phyloP scores from a whole-genome alignment of 1,140 invertebrate species.

The Hestina assimilis region DNA sequence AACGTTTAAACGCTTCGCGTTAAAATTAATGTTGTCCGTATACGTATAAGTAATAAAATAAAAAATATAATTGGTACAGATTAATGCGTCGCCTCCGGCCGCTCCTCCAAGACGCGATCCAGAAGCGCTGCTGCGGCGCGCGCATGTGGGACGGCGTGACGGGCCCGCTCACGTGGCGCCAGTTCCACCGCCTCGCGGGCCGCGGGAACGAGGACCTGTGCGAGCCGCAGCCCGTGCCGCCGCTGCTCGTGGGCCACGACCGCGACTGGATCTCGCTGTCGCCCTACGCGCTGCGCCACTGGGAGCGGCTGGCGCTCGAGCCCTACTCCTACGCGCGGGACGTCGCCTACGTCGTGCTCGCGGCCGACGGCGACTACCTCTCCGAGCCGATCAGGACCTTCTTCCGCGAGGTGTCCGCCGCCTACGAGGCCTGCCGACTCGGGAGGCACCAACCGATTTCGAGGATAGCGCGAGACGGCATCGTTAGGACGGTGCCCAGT shows the following conservation, averaged over 20 bases:
- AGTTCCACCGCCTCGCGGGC: constrained; percentile 96
- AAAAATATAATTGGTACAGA: constrained; percentile 41
- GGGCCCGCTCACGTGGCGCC: constrained; percentile 96
- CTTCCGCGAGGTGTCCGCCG: constrained; percentile 94
- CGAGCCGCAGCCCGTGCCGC: constrained; percentile 97
- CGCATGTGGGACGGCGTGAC: constrained; percentile 92
- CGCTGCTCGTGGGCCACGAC: constrained; percentile 94
- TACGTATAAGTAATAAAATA: no score
- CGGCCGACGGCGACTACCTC: constrained; percentile 94
- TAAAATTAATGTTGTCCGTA: no score
- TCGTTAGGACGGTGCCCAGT: constrained; percentile 88
- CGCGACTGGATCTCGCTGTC: constrained; percentile 96
- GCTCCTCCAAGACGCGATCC: constrained; percentile 95
- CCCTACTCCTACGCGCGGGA: constrained; percentile 96
- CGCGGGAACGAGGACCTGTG: constrained; percentile 96
- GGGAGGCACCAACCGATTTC: constrained; percentile 93
- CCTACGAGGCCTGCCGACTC: constrained; percentile 95
- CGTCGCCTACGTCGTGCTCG: constrained; percentile 95
- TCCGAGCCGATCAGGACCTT: constrained; percentile 88
- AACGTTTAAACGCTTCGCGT: no score
- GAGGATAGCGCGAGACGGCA: constrained; percentile 91
- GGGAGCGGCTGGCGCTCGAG: constrained; percentile 96
- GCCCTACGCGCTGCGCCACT: constrained; percentile 94
- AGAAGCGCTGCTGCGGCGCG: constrained; percentile 91
- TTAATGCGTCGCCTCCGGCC: constrained; percentile 94